Conservation (phyloP, 2,888 invertebrate species). For the Parnassius orleans region DNA sequence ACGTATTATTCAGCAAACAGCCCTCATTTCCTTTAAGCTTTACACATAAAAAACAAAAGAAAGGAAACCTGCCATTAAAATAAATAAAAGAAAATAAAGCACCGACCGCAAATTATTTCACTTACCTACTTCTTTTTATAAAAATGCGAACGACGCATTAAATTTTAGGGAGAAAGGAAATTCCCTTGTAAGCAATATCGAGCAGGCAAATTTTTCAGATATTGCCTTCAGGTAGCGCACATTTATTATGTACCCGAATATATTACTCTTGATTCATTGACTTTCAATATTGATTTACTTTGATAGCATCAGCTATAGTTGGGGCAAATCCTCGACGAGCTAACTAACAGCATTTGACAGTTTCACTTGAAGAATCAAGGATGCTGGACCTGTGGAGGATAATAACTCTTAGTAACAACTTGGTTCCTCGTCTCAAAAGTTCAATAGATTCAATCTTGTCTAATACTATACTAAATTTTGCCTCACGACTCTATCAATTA, state of each 20-base stretch:
- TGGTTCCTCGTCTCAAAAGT: neutral
- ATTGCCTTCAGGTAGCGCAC: slow-evolving; percentile 81
- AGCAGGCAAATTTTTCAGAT: slow-evolving; percentile 82
- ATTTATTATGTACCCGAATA: slow-evolving; percentile 82
- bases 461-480: too few relatives aligned
- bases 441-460: too few relatives aligned
- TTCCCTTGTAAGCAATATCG: slow-evolving; percentile 81
- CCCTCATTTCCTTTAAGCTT: slow-evolving; percentile 61
- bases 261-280: slow-evolving; percentile 82
- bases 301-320: slow-evolving; percentile 78
- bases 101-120: slow-evolving; percentile 79
- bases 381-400: slow-evolving; percentile 43
- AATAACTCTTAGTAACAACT: slow-evolving; percentile 15
- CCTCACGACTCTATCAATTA: too few relatives aligned
- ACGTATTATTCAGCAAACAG: slow-evolving; percentile 57
- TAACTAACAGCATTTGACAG: slow-evolving; percentile 56
- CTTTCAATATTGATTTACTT: slow-evolving; percentile 81
- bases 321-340: slow-evolving; percentile 53
- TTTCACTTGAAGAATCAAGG: slow-evolving; percentile 62
- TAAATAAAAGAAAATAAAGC: slow-evolving; percentile 78
- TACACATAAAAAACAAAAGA: slow-evolving; percentile 66
- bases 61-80: slow-evolving; percentile 78
- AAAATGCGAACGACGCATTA: slow-evolving; percentile 81
- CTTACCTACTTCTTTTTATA: slow-evolving; percentile 80
- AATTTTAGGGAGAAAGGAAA: slow-evolving; percentile 81